phyloP scores from a whole-genome alignment of 2,113 vertebrate genomes.

The Lates calcarifer region DNA sequence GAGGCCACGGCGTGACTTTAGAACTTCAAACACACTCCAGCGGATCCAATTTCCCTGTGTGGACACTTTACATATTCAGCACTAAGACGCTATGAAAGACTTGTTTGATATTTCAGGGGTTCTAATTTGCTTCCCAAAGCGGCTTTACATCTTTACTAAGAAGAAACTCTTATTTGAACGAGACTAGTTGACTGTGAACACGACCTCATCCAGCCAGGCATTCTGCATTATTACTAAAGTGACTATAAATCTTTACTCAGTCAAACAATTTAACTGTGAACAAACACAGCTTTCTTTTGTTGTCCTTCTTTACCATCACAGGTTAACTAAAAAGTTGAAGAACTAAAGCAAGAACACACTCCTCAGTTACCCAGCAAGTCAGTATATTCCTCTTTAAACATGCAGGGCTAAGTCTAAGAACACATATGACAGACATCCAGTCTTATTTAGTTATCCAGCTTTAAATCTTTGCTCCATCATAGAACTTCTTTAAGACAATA shows the following conservation, averaged over 20 bases:
- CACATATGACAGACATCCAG: no score
- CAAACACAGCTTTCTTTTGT: background rate
- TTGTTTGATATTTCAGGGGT: constrained; percentile 57
- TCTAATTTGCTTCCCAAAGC: constrained; percentile 56
- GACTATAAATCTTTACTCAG: background rate
- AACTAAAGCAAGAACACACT: no score
- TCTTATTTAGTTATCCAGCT: no score
- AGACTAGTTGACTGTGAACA: background rate
- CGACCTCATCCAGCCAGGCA: constrained; percentile 16
- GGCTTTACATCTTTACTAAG: constrained; percentile 41
- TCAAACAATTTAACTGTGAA: background rate
- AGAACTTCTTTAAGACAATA: no score
- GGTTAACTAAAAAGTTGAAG: background rate
- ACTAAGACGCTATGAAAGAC: constrained; percentile 47
- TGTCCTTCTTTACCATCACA: constrained; percentile 3
- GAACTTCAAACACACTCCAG: constrained; percentile 54
- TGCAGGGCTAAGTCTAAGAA: no score
- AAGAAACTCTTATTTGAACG: constrained; percentile 4
- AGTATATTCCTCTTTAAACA: no score
- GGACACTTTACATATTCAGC: constrained; percentile 48
- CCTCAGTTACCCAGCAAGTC: no score
- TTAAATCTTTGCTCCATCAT: no score
- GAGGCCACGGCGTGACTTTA: constrained; percentile 35
- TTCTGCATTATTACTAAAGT: constrained; percentile 3
- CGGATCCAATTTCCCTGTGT: constrained; percentile 45